Conservation (phyloP, 1,140 invertebrate species). For the Drosophila leontia region DNA sequence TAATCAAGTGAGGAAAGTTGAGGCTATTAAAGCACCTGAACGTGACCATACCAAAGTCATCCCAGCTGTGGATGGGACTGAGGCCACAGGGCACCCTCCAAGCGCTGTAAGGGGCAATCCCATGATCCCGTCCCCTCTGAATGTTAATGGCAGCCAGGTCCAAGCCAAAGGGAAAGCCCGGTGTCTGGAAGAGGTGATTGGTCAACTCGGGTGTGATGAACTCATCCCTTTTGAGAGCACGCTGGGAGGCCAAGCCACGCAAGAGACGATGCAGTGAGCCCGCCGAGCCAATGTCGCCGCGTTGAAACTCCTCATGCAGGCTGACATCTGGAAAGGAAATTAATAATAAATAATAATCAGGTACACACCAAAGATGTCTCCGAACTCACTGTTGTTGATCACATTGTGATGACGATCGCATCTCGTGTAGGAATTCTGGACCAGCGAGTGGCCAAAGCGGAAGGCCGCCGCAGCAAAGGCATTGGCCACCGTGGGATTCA, state of each 20-base stretch:
- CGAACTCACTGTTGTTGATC: conserved; percentile 88
- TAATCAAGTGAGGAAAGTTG: conserved; percentile 21
- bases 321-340: conserved; percentile 88
- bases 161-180: conserved; percentile 90
- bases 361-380: not conserved
- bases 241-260: conserved; percentile 91
- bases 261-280: conserved; percentile 92
- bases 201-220: conserved; percentile 93
- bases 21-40: not conserved
- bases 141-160: conserved; percentile 96
- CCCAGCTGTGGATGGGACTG: conserved; percentile 89
- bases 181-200: conserved; percentile 94
- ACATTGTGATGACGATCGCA: conserved; percentile 88
- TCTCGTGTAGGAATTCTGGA: conserved; percentile 91
- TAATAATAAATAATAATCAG: not conserved
- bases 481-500: conserved; percentile 95
- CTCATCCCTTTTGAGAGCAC: conserved; percentile 92
- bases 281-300: conserved; percentile 88
- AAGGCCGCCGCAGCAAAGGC: conserved; percentile 98
- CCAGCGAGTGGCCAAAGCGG: conserved; percentile 97
- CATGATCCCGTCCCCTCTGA: conserved; percentile 95
- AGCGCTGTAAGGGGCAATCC: conserved; percentile 92
- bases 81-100: conserved; percentile 94
- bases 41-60: conserved; percentile 87
- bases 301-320: conserved; percentile 90